Evolutionary conservation across 2,113 vertebrate species (phyloP).

Genomic region (Apus apus): DNA sequence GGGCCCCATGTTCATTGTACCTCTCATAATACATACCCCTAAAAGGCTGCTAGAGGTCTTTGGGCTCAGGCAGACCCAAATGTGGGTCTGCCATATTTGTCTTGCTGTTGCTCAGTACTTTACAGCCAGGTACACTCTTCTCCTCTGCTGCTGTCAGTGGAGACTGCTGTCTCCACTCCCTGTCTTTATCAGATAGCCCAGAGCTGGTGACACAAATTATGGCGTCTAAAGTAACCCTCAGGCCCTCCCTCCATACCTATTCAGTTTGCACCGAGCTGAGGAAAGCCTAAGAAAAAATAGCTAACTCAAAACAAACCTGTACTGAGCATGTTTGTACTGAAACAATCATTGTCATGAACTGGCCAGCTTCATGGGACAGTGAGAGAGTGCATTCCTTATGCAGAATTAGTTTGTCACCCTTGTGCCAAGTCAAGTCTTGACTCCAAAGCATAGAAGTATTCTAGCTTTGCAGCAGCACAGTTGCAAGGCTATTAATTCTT

Average conservation of each 20-base stretch:
- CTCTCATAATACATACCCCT: not conserved
- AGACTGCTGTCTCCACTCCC: not conserved
- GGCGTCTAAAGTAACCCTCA: not conserved
- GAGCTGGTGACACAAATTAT: not conserved
- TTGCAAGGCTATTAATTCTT: not conserved
- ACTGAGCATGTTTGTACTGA: not conserved
- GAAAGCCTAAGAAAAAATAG: not conserved
- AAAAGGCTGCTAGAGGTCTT: constrained; percentile 34
- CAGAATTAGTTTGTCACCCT: not conserved
- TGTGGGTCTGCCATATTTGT: not conserved
- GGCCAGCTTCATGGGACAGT: not conserved
- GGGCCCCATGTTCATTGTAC: constrained; percentile 28
- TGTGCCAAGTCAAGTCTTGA: not conserved
- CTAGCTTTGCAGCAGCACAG: not conserved
- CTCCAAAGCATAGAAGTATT: not conserved
- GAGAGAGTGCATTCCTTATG: not conserved
- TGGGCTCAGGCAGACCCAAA: not conserved
- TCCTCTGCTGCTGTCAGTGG: not conserved
- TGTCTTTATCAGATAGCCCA: not conserved
- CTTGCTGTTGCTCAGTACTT: not conserved
- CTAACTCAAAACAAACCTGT: not conserved
- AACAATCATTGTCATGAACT: not conserved
- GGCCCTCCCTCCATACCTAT: not conserved
- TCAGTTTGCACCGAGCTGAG: not conserved
- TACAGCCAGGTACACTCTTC: not conserved